Percentiles rank a stretch among this genome's conserved stretches.
Evolutionary conservation across 2,888 invertebrate species (phyloP).

Genomic region (Hyles lineata): DNA sequence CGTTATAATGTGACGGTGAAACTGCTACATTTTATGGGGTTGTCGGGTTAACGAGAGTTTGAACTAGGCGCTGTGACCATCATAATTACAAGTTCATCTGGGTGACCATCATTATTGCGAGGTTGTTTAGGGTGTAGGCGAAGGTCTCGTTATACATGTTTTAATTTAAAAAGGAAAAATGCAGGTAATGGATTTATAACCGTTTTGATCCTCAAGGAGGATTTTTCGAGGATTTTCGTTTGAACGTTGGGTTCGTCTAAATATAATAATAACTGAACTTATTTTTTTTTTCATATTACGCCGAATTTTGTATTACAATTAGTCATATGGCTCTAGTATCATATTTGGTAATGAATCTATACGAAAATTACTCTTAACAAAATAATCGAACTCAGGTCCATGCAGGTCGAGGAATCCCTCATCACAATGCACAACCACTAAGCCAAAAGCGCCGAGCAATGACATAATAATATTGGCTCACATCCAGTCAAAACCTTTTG

Average conservation of each 20-base stretch:
- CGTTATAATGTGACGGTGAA: constrained; percentile 47
- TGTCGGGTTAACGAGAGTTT: constrained; percentile 28
- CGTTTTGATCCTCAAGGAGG: too few species aligned
- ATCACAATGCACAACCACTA: not conserved
- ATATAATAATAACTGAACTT: too few species aligned
- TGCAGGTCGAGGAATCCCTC: not conserved
- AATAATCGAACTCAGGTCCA: not conserved
- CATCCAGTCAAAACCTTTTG: constrained; percentile 37
- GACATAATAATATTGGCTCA: constrained; percentile 29
- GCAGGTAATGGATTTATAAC: too few species aligned
- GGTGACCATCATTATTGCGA: not conserved
- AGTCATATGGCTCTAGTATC: too few species aligned
- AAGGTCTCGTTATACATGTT: too few species aligned
- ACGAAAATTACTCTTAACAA: not conserved
- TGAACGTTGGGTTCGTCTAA: too few species aligned
- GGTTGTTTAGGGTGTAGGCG: too few species aligned
- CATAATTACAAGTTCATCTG: not conserved
- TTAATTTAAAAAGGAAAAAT: too few species aligned
- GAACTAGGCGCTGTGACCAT: not conserved
- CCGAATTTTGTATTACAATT: too few species aligned
- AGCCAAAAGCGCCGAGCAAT: not conserved
- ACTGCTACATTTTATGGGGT: constrained; percentile 34
- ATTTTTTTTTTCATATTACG: too few species aligned
- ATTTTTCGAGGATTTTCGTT: too few species aligned
- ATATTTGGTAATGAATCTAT: not conserved